Conservation (phyloP, 2,113 vertebrate species). For the human (Homo sapiens) region GRCh38 chr14:78930501-78931000, state of each 20-base stretch:
- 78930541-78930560: background rate
- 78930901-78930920: background rate
- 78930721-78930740: background rate
- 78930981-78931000: background rate
- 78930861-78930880: background rate
- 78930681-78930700: background rate
- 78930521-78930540: background rate
- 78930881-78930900: background rate
- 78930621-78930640: background rate
- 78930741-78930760: background rate
- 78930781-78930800: background rate
- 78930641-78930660: background rate
- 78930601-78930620: background rate
- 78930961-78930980: background rate
- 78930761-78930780: background rate
- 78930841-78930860: background rate
- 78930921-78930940: background rate
- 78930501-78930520: background rate
- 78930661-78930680: background rate
- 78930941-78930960: background rate
- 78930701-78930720: accelerated
- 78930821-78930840: no score
- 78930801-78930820: no score
- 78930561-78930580: background rate
- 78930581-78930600: background rate